Evolutionary conservation across 2,888 invertebrate genomes (phyloP).

Genomic region (Helleia helle): DNA sequence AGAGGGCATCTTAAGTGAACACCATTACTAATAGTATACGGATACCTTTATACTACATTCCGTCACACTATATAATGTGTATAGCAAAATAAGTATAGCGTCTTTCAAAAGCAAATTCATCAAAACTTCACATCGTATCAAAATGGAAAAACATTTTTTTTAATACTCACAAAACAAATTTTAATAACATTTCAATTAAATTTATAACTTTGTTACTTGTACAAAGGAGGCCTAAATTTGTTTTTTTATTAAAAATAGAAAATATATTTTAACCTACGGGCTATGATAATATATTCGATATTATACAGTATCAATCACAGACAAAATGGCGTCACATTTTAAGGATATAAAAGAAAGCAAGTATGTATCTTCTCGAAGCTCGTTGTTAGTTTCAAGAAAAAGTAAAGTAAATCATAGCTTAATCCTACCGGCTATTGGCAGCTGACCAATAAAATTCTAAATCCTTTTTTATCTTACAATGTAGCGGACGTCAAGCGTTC

Average conservation of each 20-base stretch:
- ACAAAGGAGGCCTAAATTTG: too few relatives aligned
- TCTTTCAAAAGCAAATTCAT: too few relatives aligned
- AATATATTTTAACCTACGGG: not conserved
- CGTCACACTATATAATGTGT: not conserved
- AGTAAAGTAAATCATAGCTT: conserved; percentile 5
- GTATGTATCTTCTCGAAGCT: not conserved
- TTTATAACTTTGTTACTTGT: too few relatives aligned
- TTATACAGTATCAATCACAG: not conserved
- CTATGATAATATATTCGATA: too few relatives aligned
- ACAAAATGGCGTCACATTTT: not conserved
- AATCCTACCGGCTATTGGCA: conserved; percentile 8
- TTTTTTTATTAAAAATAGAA: not conserved
- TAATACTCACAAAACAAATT: too few relatives aligned
- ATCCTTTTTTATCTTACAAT: conserved; percentile 8
- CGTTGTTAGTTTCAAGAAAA: not conserved
- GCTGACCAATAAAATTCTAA: conserved; percentile 9
- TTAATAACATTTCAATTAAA: too few relatives aligned
- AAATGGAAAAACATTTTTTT: too few relatives aligned
- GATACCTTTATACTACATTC: not conserved
- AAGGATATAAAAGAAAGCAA: not conserved
- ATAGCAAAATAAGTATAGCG: too few relatives aligned
- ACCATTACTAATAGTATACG: not conserved
- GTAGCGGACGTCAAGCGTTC: conserved; percentile 8
- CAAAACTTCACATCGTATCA: too few relatives aligned
- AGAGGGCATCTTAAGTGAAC: conserved; percentile 7